Base-by-base conservation (phyloP, 2,888 invertebrate species). In the Dendrolimus houi region DNA sequence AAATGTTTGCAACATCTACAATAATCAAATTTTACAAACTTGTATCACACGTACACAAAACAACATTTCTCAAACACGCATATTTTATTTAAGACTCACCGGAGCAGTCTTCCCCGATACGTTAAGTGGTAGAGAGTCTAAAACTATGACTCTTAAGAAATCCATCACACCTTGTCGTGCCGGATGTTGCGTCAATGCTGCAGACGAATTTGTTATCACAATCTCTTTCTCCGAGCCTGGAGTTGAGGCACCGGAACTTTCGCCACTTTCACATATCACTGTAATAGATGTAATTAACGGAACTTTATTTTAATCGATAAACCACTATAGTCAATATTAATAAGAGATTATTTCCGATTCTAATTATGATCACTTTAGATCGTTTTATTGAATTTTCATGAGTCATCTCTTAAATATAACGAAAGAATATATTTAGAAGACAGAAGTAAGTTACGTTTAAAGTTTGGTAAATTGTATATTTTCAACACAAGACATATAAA, bases 141-240 rank as follows among this genome's bases (percentile, higher is more conserved):
- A 95, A 1, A 99, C 95, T 59, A 99, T 96, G 10, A 97, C 97
- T 57, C 97, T 92, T 56, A 99, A 87, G 77, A 99, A 98, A 83
- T 99, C 99, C 91, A 99, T 96, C 41, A 99, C 96, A 71, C 96
- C 96, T 74, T 96, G 96, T 54, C 97, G 92, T 1, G 96, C 97
- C 0, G 96, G 93, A 79, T 98, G 97, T 63, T 92, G 93, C 1
- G 95, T 95, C 56, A 96, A 84, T 1, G 78, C 70, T 0, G 87
- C 91, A 0, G 88, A 79, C 2, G 80, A 82, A 56, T 81, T 77
- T 0, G 91, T 85, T n/a, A 91, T 83, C 63, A 87, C 91, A 58
- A 91, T 87, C 58, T 91, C 91, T 64, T 85, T 83, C 67, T 94
- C 93, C 1, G 93, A 93, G 7, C 92, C 93, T 0, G 96, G 96